These are phyloP conservation scores for Acromyrmex charruanus DNA, from an alignment of 1,140 invertebrate genomes.

Conservation along the genomic window DNA sequence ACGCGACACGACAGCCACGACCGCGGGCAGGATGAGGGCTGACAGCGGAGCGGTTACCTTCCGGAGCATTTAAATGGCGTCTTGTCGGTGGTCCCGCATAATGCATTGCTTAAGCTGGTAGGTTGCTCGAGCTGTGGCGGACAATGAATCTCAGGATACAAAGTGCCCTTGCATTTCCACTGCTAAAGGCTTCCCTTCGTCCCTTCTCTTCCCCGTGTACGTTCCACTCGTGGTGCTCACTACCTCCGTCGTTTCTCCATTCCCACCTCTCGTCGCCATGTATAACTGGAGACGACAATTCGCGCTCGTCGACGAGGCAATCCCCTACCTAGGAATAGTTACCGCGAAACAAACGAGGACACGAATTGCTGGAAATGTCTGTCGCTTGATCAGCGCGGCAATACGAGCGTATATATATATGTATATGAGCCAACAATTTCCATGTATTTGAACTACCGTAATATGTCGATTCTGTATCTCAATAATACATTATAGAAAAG, in stretches of 20 bases:
- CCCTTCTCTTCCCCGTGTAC: not conserved
- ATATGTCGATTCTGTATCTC: not conserved
- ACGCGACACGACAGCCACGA: conserved; percentile 70
- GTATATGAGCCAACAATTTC: conserved; percentile 21
- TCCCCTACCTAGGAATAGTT: conserved; percentile 50
- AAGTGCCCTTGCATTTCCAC: conserved; percentile 70
- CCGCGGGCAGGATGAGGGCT: conserved; percentile 68
- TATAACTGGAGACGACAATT: conserved; percentile 66
- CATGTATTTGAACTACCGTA: not conserved
- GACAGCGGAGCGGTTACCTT: conserved; percentile 73
- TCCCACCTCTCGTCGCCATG: conserved; percentile 36
- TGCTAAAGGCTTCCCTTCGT: conserved; percentile 39
- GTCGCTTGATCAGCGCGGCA: conserved; percentile 53
- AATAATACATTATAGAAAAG: not conserved
- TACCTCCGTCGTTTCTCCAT: conserved; percentile 33
- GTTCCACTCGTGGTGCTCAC: conserved; percentile 22
- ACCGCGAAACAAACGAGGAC: conserved; percentile 61
- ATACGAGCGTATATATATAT: not conserved
- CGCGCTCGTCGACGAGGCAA: conserved; percentile 56
- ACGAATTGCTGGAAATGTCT: conserved; percentile 59
- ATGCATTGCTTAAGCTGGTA: conserved; percentile 70
- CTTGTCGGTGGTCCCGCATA: conserved; percentile 69
- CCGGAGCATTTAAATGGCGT: conserved; percentile 74
- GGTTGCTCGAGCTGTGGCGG: conserved; percentile 71
- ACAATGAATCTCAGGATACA: conserved; percentile 77